Base-by-base conservation (phyloP, 23 tunicate species). In the Corella eumyota region DNA sequence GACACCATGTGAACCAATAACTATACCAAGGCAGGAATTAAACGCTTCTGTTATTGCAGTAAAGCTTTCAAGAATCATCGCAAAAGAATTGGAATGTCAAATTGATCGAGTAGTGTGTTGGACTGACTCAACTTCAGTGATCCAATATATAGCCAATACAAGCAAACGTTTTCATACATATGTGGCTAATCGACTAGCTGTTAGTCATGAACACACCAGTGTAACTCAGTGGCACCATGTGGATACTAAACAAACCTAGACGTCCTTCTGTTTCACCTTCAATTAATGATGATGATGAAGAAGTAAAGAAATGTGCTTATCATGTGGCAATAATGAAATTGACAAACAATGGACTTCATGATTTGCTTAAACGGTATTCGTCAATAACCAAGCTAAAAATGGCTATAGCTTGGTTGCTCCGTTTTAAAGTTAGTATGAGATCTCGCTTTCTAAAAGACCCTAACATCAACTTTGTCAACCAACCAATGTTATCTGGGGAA, bases 101-200 rank as follows among this genome's bases (percentile, higher is more conserved):
- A 17, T 53, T 3, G 24, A 32, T 17, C 6, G 27, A 3, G 5
- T 25, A 9, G 32, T 49, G 7, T 65, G 15, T 25, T 68, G 73
- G 73, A 54, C 73, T 4, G 73, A 70, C 25, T 58, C 67, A 2
- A 59, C 76, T 9, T 21, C 76, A 3, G 76, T 70, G 15, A 54
- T 70, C 36, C 68, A 33, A 15, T 70, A 70, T 31, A 2, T 60
- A 15, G 5, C 25, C 21, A 70, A 60, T 26, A 59, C 67, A 6
- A 35, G 67, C 9, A 70, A 40, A 27, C 21, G 76, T 15, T 30
- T 29, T 9, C 76, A 65, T 4, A 61, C 68, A 15, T 70, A 49
- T 45, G 67, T 60, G 21, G 66, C 76, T 6, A 60, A 70, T 45
- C 54, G 76, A 58, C 26, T 70, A 6, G 54, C 67, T 26, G 23